Conservation (phyloP, 1,140 invertebrate genomes). For the Lepidotrigona ventralis region DNA sequence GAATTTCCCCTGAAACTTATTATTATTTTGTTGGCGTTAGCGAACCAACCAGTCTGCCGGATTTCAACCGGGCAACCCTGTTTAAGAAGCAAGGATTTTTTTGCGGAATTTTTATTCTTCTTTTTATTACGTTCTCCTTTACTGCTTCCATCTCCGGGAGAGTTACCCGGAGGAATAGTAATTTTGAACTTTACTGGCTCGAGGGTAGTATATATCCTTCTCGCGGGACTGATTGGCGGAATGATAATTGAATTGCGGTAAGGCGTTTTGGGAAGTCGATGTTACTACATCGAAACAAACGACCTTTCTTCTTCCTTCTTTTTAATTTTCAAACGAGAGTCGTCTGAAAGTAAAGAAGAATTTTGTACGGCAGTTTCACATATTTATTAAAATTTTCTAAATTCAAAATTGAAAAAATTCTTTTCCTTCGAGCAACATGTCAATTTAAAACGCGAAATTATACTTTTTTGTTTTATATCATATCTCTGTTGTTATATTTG, state of each 20-base stretch:
- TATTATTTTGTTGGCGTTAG: background rate
- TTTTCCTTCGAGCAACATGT: background rate
- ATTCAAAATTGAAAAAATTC: too few species aligned
- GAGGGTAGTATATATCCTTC: background rate
- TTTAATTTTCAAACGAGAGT: background rate
- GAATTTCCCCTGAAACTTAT: slow-evolving; percentile 1
- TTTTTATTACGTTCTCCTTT: slow-evolving; percentile 38
- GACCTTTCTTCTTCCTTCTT: background rate
- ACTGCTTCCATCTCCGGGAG: slow-evolving; percentile 2
- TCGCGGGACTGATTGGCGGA: background rate
- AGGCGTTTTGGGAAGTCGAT: background rate
- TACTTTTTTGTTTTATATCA: too few species aligned
- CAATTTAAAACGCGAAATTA: background rate
- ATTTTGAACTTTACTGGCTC: slow-evolving; percentile 14
- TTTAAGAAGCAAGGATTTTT: background rate
- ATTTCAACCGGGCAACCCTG: slow-evolving; percentile 9
- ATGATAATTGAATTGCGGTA: slow-evolving; percentile 23
- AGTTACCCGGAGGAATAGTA: background rate
- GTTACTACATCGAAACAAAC: background rate
- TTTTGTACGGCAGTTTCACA: background rate
- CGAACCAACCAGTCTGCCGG: background rate
- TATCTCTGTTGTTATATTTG: too few species aligned
- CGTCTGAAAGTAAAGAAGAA: background rate
- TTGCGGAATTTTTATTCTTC: slow-evolving; percentile 6
- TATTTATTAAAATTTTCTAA: background rate